Evolutionary conservation across 2,888 invertebrate genomes (phyloP).

Genomic region (Yponomeuta malinellus): DNA sequence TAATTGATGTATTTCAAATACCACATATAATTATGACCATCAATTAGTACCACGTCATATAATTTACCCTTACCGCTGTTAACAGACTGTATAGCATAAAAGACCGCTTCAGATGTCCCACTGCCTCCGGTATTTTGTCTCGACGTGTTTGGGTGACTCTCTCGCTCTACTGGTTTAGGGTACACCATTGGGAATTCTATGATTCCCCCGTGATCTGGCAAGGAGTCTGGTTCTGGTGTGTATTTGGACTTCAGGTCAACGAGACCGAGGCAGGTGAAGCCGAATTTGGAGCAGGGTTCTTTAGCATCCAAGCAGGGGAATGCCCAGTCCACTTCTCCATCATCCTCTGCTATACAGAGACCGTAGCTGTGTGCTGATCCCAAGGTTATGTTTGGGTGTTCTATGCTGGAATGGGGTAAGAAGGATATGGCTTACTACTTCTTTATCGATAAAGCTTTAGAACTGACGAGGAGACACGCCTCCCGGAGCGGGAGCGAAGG

Average conservation of each 20-base stretch:
- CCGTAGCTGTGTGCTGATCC: constrained; percentile 85
- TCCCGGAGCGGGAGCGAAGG: too few species aligned
- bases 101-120: constrained; percentile 62
- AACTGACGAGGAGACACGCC: too few species aligned
- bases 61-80: constrained; percentile 49
- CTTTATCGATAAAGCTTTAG: too few species aligned
- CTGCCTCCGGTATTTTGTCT: constrained; percentile 40
- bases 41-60: too few species aligned
- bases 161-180: constrained; percentile 50
- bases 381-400: constrained; percentile 77
- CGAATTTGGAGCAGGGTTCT: constrained; percentile 95
- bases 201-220: constrained; percentile 54
- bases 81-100: constrained; percentile 60
- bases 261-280: constrained; percentile 91
- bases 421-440: not conserved
- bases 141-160: constrained; percentile 46
- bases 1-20: too few species aligned
- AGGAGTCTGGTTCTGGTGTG: constrained; percentile 43
- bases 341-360: constrained; percentile 96
- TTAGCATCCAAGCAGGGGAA: constrained; percentile 93
- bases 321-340: constrained; percentile 95
- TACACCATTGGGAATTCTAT: constrained; percentile 48
- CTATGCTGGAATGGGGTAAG: constrained; percentile 63
- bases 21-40: too few species aligned
- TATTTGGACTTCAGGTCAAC: constrained; percentile 81